Evolutionary conservation across 2,888 invertebrate species (phyloP).

Genomic region (Tillus elongatus): DNA sequence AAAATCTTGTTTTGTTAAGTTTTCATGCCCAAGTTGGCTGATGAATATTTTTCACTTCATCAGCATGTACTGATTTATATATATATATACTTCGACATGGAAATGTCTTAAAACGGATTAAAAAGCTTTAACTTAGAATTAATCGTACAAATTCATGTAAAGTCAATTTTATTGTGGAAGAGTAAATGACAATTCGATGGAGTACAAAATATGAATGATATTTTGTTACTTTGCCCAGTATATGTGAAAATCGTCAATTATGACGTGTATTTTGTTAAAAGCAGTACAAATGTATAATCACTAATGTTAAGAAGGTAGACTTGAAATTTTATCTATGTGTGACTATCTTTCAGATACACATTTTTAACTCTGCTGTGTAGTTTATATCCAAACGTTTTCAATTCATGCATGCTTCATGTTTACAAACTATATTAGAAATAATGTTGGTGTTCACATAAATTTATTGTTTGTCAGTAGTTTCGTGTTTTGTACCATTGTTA

Average conservation of each 20-base stretch:
- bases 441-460: too few relatives aligned
- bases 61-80: neutral
- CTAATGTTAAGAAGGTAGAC: neutral
- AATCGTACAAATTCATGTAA: too few relatives aligned
- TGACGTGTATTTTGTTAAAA: neutral
- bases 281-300: conserved; percentile 2
- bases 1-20: neutral
- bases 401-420: too few relatives aligned
- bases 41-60: neutral
- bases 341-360: too few relatives aligned
- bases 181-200: too few relatives aligned
- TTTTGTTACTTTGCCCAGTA: neutral
- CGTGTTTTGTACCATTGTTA: too few relatives aligned
- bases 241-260: neutral
- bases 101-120: neutral
- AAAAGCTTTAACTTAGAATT: too few relatives aligned
- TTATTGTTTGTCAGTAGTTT: too few relatives aligned
- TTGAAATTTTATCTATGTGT: neutral
- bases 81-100: neutral
- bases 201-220: neutral
- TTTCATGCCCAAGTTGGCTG: neutral
- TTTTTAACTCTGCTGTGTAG: too few relatives aligned
- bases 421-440: too few relatives aligned
- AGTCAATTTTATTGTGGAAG: too few relatives aligned
- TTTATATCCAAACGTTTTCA: too few relatives aligned